Base-by-base conservation (phyloP, 37 sponge, comb jelly and placozoan genomes). In the Agelas oroides region DNA sequence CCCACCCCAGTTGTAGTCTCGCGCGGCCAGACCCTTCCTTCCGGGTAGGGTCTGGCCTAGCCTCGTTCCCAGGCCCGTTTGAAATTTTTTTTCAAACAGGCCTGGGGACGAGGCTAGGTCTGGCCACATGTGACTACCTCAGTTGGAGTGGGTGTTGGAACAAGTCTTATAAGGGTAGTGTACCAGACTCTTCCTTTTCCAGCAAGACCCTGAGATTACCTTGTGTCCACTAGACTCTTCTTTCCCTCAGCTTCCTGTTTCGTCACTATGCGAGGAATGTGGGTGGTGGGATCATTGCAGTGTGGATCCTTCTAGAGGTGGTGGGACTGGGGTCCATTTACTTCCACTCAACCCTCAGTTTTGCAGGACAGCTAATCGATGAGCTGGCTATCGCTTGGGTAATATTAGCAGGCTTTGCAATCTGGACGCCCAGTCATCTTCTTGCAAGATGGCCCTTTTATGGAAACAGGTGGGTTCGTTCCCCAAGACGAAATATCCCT, bases 351-450 rank as follows among this genome's bases (percentile, higher is more conserved):
- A 76, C 77, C 14, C 77, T 76, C 35, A 76, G 77, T 6, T 76
- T 76, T 31, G 62, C 63, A 24, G 77, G 77, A 18, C 77, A 76
- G 37, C 63, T 76, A 13, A 61, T 76, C 36, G 77, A 76, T 35
- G 77, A 76, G 37, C 38, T 76, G 37, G 60, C 77, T 14, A 76
- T 76, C 23, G 62, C 63, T 20, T 76, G 77, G 77, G 60, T 76
- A 37, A 3, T 76, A 1, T 36, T 61, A 32, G 63, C 62, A 14
- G 60, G 65, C 28, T 76, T 76, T 58, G 64, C 62, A 1, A 62
- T 62, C 30, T 76, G 77, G 77, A 62, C 63, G 11, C 77, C 77
- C 1, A 31, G 20, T 17, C 63, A 6, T 33, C 59, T 76, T 35
- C 37, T 76, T n/a, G 24, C 25, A 3, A 61, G 14, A 1, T 17